Evolutionary conservation across 2,113 vertebrate species (phyloP).

Genomic region (Haemorhous mexicanus): DNA sequence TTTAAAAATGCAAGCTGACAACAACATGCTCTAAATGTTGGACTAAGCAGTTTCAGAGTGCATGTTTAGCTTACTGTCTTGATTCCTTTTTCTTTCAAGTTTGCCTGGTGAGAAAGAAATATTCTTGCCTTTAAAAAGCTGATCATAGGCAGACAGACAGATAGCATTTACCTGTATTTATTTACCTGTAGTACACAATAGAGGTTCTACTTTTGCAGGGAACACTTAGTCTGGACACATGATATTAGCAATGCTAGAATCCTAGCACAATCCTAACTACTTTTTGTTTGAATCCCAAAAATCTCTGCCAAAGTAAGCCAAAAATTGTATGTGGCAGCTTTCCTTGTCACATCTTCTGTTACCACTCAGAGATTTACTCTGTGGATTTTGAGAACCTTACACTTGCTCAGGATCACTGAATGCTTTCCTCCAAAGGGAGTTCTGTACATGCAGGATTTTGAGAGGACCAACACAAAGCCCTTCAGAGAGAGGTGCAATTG

Average conservation of each 20-base stretch:
- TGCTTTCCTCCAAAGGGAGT: background rate
- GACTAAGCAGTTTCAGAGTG: constrained; percentile 23
- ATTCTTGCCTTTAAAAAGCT: background rate
- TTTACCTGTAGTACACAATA: background rate
- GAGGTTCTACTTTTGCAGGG: background rate
- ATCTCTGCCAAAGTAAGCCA: background rate
- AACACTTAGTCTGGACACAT: background rate
- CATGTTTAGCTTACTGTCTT: background rate
- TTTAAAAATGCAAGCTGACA: constrained; percentile 26
- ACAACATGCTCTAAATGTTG: background rate
- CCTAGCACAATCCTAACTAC: background rate
- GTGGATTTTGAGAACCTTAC: background rate
- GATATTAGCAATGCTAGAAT: background rate
- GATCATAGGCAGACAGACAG: background rate
- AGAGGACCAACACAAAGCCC: background rate
- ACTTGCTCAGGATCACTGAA: background rate
- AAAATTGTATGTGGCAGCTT: background rate
- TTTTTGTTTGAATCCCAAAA: background rate
- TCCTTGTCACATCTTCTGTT: background rate
- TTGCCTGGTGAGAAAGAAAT: background rate
- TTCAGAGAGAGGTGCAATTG: background rate
- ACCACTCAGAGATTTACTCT: background rate
- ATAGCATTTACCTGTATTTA: background rate
- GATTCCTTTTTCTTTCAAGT: background rate
- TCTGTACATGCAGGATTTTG: background rate